Evolutionary conservation across 2,888 invertebrate genomes (phyloP).

Genomic region (Cataglyphis altisquamis): DNA sequence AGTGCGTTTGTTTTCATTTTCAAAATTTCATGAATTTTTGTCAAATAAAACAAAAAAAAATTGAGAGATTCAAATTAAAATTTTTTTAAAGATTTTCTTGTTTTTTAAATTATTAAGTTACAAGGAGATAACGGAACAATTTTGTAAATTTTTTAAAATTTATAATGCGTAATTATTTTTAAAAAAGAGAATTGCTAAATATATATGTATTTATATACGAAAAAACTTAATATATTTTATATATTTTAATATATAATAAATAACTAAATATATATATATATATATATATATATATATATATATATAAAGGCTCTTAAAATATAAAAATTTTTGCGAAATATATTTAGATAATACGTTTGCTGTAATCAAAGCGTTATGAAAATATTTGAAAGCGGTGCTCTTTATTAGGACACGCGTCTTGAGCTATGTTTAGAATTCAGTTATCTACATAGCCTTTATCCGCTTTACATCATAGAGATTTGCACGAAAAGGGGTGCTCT

Average conservation of each 20-base stretch:
- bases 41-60: not conserved
- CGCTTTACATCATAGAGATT: conserved; percentile 30
- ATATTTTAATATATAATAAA: conserved; percentile 9
- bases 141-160: conserved; percentile 19
- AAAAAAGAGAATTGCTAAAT: conserved; percentile 18
- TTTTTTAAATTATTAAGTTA: not conserved
- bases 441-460: conserved; percentile 28
- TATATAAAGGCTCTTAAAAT: not conserved
- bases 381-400: conserved; percentile 5
- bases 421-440: conserved; percentile 27
- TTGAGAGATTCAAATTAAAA: not conserved
- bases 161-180: not conserved
- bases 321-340: conserved; percentile 7
- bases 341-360: conserved; percentile 15
- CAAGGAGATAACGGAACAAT: not conserved
- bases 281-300: not conserved
- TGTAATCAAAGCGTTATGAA: conserved; percentile 22
- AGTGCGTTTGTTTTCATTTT: not conserved
- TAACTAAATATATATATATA: not conserved
- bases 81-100: not conserved
- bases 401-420: conserved; percentile 27
- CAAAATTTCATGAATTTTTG: not conserved
- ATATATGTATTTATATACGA: conserved; percentile 13
- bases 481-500: conserved; percentile 17
- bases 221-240: not conserved